Evolutionary conservation across 2,113 vertebrate species (phyloP).

Genomic region (Mesembrinibis cayennensis): DNA sequence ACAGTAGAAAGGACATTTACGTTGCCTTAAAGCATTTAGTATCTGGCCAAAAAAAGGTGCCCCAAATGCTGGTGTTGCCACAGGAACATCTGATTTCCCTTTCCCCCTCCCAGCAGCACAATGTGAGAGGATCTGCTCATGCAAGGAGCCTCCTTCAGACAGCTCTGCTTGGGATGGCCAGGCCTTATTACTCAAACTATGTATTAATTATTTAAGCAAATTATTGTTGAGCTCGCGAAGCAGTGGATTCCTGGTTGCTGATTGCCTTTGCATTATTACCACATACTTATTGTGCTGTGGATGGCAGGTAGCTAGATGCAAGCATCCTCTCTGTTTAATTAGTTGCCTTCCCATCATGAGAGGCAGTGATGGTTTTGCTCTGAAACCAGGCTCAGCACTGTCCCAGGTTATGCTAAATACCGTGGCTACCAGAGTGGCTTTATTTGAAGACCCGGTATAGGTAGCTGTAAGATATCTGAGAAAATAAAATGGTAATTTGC

Average conservation of each 20-base stretch:
- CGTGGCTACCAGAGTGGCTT: neutral
- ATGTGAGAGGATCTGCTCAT: rapidly evolving
- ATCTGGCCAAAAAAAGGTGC: neutral
- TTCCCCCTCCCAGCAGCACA: rapidly evolving
- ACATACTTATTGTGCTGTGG: neutral
- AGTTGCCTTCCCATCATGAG: neutral
- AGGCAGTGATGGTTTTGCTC: neutral
- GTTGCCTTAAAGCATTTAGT: neutral
- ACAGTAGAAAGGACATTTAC: neutral
- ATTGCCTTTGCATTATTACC: neutral
- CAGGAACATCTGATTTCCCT: neutral
- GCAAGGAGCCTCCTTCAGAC: neutral
- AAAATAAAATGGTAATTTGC: neutral
- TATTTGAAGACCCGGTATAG: neutral
- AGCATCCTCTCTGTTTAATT: neutral
- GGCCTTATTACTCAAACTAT: neutral
- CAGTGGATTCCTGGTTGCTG: neutral
- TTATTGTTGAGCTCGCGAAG: neutral
- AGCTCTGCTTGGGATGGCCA: neutral
- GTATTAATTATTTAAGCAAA: neutral
- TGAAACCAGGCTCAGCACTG: neutral
- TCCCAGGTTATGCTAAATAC: neutral
- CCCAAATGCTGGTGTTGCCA: neutral
- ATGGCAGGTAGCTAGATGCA: neutral
- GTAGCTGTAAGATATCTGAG: neutral